Conservation (phyloP, 2,797 vertebrate species). For the Xiphophorus birchmanni region DNA sequence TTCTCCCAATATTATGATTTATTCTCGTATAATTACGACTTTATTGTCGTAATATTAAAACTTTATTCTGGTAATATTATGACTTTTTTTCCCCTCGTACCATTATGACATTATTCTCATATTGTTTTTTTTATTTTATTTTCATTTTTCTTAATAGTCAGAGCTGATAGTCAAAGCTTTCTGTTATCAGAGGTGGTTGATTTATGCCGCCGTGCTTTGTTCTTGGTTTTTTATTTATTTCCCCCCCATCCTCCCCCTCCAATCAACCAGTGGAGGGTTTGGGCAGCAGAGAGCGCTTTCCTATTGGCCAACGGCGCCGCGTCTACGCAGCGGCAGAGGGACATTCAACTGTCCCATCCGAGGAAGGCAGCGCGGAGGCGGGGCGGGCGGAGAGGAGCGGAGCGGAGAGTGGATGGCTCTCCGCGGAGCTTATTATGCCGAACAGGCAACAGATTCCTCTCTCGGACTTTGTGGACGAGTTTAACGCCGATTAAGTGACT, state of each 20-base stretch:
- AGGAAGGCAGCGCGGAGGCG: conserved; percentile 38
- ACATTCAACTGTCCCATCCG: conserved; percentile 59
- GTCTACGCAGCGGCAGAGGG: conserved; percentile 42
- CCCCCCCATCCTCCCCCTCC: not conserved
- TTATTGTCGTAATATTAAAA: too few relatives aligned
- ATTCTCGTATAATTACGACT: too few relatives aligned
- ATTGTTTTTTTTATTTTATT: too few relatives aligned
- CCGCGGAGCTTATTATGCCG: conserved; percentile 37
- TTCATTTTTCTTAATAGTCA: too few relatives aligned
- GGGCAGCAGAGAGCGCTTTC: conserved; percentile 44
- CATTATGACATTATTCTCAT: too few relatives aligned
- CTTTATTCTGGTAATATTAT: too few relatives aligned
- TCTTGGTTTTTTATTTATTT: not conserved
- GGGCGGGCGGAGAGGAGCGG: conserved; percentile 32
- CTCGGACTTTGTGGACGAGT: conserved; percentile 25
- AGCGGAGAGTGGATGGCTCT: conserved; percentile 50
- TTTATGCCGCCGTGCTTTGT: not conserved
- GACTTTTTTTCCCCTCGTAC: too few relatives aligned
- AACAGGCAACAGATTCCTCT: conserved; percentile 35
- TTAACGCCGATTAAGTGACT: conserved; percentile 9
- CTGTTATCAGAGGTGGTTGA: not conserved
- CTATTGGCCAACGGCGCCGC: conserved; percentile 46
- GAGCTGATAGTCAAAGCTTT: not conserved
- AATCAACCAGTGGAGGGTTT: conserved; percentile 16
- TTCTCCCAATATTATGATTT: too few relatives aligned